Conservation (phyloP, 2,797 vertebrate genomes). For the Sphenodon punctatus region DNA sequence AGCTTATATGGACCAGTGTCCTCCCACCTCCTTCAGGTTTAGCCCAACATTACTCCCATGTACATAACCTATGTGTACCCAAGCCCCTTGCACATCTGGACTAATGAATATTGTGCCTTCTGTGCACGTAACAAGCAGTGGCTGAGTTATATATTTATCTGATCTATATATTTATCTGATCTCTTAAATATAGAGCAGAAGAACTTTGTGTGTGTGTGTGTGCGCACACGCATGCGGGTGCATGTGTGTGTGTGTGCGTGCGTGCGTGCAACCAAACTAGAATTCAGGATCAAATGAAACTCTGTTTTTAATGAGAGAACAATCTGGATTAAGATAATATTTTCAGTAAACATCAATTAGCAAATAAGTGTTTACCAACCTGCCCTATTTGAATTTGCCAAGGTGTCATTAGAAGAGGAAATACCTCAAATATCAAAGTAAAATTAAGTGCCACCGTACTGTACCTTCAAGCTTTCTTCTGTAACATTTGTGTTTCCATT, state of each 20-base stretch:
- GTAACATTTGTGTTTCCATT: not conserved
- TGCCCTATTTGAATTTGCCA: not conserved
- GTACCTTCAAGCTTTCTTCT: not conserved
- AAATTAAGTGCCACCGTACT: accelerated
- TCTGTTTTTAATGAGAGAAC: not conserved
- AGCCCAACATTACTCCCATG: too few species aligned
- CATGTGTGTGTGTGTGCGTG: too few species aligned
- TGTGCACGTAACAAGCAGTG: not conserved
- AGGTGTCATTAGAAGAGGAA: not conserved
- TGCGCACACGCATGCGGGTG: too few species aligned
- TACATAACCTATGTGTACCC: too few species aligned
- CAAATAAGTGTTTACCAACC: not conserved
- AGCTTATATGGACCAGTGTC: too few species aligned
- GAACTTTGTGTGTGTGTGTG: too few species aligned
- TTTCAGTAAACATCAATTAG: not conserved
- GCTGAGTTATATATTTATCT: accelerated
- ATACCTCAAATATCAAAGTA: not conserved
- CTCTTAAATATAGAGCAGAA: too few species aligned
- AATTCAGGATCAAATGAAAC: accelerated
- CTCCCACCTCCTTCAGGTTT: too few species aligned
- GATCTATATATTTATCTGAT: too few species aligned
- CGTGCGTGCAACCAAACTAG: too few species aligned
- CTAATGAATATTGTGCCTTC: too few species aligned
- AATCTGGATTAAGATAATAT: not conserved
- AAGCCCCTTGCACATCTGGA: too few species aligned